Conservation (phyloP, 2,797 vertebrate species). For the Prunella strophiata region DNA sequence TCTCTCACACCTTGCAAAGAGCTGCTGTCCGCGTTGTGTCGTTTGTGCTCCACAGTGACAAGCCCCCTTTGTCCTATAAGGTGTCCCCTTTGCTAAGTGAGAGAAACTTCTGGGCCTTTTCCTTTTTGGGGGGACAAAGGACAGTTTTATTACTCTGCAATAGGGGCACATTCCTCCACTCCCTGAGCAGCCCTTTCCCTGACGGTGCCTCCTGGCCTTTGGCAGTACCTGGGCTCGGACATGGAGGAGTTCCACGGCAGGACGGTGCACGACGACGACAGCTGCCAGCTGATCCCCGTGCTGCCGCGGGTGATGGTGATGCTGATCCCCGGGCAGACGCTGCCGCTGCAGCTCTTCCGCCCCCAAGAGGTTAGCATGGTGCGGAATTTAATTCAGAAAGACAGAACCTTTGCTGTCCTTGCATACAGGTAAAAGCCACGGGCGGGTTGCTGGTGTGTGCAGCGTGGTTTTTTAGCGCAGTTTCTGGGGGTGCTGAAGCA, state of each 20-base stretch:
- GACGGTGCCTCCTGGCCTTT: background rate
- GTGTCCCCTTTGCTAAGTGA: no score
- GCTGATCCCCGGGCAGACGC: slow-evolving; percentile 93
- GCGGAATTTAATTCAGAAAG: slow-evolving; percentile 90
- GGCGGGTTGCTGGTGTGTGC: background rate
- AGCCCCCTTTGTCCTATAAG: no score
- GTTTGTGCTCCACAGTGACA: no score
- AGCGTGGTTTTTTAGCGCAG: background rate
- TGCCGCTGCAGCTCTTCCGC: slow-evolving; percentile 93
- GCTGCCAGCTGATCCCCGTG: slow-evolving; percentile 92
- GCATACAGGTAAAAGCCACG: slow-evolving; percentile 86
- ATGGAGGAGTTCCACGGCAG: slow-evolving; percentile 99
- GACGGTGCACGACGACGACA: slow-evolving; percentile 95
- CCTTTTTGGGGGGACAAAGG: no score
- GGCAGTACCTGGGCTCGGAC: slow-evolving; percentile 92
- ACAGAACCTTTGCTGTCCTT: slow-evolving; percentile 96
- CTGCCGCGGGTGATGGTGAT: slow-evolving; percentile 91
- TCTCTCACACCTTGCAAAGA: no score
- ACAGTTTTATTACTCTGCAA: no score
- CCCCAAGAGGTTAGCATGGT: slow-evolving; percentile 99
- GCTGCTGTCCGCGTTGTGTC: no score
- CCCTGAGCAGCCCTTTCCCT: background rate
- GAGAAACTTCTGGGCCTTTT: no score
- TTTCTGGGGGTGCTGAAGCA: background rate
- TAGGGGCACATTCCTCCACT: no score